These are phyloP conservation scores for Philhelius pedissequus DNA, from an alignment of 2,888 invertebrate species.

Conservation along the genomic window DNA sequence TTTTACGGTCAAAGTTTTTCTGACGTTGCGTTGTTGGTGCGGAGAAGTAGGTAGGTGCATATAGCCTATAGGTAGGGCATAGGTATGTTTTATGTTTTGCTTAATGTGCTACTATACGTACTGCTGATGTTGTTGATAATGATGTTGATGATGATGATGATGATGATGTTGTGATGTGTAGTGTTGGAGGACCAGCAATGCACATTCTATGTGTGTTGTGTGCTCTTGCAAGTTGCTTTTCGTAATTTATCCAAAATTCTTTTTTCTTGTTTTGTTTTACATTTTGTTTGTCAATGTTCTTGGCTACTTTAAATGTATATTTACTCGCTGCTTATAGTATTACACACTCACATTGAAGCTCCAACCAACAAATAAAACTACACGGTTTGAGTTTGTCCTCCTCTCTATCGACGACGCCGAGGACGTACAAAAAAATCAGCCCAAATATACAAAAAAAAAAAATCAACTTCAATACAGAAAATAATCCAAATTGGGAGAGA, in stretches of 20 bases:
- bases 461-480: slow-evolving; percentile 71
- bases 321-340: slow-evolving; percentile 63
- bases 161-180: slow-evolving; percentile 55
- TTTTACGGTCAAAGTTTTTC: slow-evolving; percentile 76
- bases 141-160: slow-evolving; percentile 48
- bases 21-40: slow-evolving; percentile 47
- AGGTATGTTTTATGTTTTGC: not conserved
- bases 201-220: slow-evolving; percentile 70
- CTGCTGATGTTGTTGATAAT: slow-evolving; percentile 49
- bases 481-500: slow-evolving; percentile 73
- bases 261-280: slow-evolving; percentile 58
- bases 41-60: not conserved
- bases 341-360: slow-evolving; percentile 65
- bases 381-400: slow-evolving; percentile 69
- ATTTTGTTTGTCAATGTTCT: slow-evolving; percentile 66
- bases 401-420: slow-evolving; percentile 68
- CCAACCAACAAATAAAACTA: slow-evolving; percentile 48
- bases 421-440: slow-evolving; percentile 62
- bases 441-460: slow-evolving; percentile 65
- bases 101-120: slow-evolving; percentile 4
- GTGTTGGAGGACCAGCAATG: slow-evolving; percentile 62
- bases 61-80: too few relatives aligned
- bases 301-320: slow-evolving; percentile 68
- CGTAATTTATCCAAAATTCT: slow-evolving; percentile 66
- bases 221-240: slow-evolving; percentile 68